Evolutionary conservation across 2,888 invertebrate genomes (phyloP), one percentile per base, ranked within the genome.

Genomic region (Ichneumoninae sp.): DNA sequence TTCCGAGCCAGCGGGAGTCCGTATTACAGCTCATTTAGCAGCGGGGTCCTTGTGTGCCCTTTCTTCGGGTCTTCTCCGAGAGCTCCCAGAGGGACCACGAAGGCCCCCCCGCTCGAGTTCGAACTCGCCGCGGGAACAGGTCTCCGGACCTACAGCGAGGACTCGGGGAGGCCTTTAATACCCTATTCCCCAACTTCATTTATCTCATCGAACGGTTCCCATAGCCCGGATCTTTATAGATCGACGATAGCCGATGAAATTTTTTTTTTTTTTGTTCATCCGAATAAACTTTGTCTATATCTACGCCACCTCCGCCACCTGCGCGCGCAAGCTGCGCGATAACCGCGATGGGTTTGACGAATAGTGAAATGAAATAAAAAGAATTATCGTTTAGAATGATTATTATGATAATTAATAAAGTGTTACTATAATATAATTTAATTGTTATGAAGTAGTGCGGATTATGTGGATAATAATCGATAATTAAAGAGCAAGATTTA

Each of bases 21-120:
- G 89, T 92, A 93, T 93, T 93, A 93, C 93, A 92, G 93, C 93
- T 93, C 93, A 93, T 93, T 93, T 93, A 93, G 93, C 93, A 93
- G 93, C 93, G 90, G 92, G 93, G 87, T 91, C 91, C 91, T 47
- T 87, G 86, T 91, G 86, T 84, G 89, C 89, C 91, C 89, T 90
- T 90, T 90, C 90, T 90, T 90, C 89, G 88, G 89, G 81, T 75
- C 54, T 50, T 50, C 26, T 26, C 26, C 68, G 57, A 26, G 36
- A 44, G 47, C 76, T 81, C 84, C 70, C 79, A 79, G 79, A 47
- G 72, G 77, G 78, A 62, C 77, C 78, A 30, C 76, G 40, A 71
- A 16, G 62, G 50, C 47, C 72, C 80, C 72, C 66, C 78, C 79
- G 50, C 57, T 65, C 82, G 74, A 79, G 82, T 80, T 74, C 80